Percentiles rank a stretch among this genome's conserved stretches.
Conservation (phyloP, 2,113 vertebrate genomes). For the Engystomops pustulosus region DNA sequence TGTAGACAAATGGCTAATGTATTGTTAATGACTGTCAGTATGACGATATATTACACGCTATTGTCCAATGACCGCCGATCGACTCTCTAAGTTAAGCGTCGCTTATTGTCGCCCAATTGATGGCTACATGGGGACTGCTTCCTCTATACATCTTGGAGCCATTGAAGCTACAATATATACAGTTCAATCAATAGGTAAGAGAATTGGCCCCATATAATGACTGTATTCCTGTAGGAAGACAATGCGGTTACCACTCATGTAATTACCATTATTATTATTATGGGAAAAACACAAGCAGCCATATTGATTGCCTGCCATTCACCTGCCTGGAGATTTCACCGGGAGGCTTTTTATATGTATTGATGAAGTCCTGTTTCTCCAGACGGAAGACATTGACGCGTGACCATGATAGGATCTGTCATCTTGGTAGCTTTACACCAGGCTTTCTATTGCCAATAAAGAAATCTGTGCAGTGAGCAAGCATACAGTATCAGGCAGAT, state of each 20-base stretch:
- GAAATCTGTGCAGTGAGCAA: conserved; percentile 5
- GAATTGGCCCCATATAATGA: neutral
- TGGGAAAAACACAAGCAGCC: neutral
- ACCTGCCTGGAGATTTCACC: neutral
- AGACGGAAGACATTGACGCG: neutral
- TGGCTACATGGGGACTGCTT: neutral
- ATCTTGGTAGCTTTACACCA: neutral
- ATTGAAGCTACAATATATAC: neutral
- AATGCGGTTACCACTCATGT: neutral
- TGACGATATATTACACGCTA: no score
- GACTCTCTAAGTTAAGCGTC: no score
- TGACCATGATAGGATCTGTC: conserved; percentile 14
- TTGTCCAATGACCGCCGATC: no score
- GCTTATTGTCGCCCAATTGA: no score
- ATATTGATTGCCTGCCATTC: conserved; percentile 8
- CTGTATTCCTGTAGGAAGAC: neutral
- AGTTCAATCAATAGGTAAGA: neutral
- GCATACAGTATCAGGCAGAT: conserved; percentile 29
- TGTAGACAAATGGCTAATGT: no score
- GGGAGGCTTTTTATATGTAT: neutral
- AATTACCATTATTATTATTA: conserved; percentile 7
- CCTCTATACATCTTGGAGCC: neutral
- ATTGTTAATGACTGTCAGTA: no score
- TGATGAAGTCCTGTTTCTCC: neutral
- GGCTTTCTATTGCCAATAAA: conserved; percentile 32